Percentiles rank a stretch among this genome's conserved stretches.
Conservation (phyloP, 1,140 invertebrate species). For the Saxidomus purpurata region DNA sequence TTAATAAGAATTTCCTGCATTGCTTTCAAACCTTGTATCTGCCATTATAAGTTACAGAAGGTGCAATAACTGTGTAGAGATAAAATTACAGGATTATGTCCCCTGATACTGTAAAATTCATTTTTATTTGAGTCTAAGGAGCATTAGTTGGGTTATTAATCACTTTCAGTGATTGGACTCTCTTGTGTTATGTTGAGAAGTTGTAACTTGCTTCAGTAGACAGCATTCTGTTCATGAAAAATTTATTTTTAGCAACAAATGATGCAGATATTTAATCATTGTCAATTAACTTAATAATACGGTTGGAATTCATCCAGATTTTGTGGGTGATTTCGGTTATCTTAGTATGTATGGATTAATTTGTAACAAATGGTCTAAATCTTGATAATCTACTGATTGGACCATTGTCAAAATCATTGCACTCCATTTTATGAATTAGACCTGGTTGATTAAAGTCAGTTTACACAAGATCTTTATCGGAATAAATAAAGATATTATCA, state of each 20-base stretch:
- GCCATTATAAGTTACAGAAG: no score
- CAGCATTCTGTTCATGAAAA: no score
- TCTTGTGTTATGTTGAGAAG: no score
- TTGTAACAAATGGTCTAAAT: constrained; percentile 8
- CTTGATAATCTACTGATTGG: background rate
- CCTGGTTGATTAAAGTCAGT: background rate
- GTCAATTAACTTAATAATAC: background rate
- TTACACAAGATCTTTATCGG: background rate
- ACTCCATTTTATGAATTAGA: background rate
- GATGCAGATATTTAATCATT: background rate
- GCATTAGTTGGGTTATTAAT: no score
- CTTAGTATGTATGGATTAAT: background rate
- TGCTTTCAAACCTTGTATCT: no score
- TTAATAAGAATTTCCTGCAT: no score
- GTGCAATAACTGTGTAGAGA: no score
- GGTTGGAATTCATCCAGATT: background rate
- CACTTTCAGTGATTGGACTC: no score
- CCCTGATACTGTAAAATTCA: no score
- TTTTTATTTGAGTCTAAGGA: no score
- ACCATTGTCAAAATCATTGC: background rate
- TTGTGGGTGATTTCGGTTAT: background rate
- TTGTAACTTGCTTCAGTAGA: no score
- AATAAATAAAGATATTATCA: constrained; percentile 10
- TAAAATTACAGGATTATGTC: no score
- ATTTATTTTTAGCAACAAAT: background rate